Evolutionary conservation across 2,888 invertebrate genomes (phyloP).

Genomic region (Labia minor): DNA sequence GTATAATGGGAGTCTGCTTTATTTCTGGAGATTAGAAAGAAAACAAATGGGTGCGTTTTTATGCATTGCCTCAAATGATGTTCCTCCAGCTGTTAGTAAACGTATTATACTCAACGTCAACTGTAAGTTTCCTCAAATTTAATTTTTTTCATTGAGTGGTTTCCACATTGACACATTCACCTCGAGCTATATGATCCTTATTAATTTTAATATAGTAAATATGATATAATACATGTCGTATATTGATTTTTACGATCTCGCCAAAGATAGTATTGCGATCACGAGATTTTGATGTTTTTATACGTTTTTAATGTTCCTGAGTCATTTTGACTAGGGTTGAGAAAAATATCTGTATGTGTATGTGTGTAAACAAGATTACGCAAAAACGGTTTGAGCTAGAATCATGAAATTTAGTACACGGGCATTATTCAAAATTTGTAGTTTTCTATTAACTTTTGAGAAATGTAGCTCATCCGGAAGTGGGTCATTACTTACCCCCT

Average conservation of each 20-base stretch:
- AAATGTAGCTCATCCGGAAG: no score
- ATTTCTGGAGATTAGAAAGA: conserved; percentile 38
- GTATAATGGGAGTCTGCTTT: conserved; percentile 36
- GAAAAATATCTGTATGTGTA: no score
- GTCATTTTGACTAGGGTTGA: no score
- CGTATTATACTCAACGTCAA: conserved; percentile 37
- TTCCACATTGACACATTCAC: not conserved
- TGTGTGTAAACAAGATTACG: no score
- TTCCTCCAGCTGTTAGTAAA: conserved; percentile 36
- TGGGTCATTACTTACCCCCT: no score
- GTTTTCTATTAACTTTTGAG: no score
- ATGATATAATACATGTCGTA: not conserved
- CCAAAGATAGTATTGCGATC: no score
- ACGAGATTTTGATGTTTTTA: no score
- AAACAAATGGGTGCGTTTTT: conserved; percentile 40
- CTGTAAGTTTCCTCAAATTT: conserved; percentile 34
- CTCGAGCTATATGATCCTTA: not conserved
- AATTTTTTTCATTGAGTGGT: not conserved
- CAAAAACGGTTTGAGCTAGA: no score
- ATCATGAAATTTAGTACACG: no score
- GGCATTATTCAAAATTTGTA: no score
- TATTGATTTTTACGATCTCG: not conserved
- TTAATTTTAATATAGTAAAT: not conserved
- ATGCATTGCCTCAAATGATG: conserved; percentile 39
- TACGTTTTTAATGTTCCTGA: no score